Conservation (phyloP, 1,140 invertebrate species). For the Lanistes nyassanus region DNA sequence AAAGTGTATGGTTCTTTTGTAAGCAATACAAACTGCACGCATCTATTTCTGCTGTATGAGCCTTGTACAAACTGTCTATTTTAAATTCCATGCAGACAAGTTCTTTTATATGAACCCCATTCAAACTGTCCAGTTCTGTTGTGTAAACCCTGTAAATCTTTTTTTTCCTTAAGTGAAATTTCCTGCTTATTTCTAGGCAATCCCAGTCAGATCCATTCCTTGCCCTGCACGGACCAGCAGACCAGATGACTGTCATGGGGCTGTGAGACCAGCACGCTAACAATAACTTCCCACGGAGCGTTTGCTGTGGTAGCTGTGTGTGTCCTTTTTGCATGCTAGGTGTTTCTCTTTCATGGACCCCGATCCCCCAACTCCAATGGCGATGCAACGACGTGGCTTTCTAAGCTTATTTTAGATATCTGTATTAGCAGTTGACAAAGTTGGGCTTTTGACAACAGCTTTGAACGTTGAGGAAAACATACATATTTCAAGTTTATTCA, state of each 20-base stretch:
- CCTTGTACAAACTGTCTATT: neutral
- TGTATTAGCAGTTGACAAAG: too few species aligned
- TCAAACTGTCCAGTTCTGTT: neutral
- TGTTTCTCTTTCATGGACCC: too few species aligned
- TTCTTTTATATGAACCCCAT: neutral
- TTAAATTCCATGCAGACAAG: neutral
- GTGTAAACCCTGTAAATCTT: neutral
- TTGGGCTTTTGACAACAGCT: too few species aligned
- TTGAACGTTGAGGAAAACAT: too few species aligned
- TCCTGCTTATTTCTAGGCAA: neutral
- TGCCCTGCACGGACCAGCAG: neutral
- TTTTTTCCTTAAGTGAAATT: neutral
- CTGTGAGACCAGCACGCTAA: neutral
- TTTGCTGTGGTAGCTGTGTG: too few species aligned
- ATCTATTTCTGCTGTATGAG: neutral
- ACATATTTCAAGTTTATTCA: too few species aligned
- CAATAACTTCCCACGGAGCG: too few species aligned
- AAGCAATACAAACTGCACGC: neutral
- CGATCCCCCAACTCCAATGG: too few species aligned
- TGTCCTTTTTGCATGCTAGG: too few species aligned
- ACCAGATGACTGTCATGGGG: neutral
- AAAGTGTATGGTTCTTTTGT: neutral
- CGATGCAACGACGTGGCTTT: too few species aligned
- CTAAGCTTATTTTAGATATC: too few species aligned
- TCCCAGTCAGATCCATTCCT: slow-evolving; percentile 6